phyloP scores from a whole-genome alignment of 2,888 invertebrate species.

The Chaitophorus viminalis region DNA sequence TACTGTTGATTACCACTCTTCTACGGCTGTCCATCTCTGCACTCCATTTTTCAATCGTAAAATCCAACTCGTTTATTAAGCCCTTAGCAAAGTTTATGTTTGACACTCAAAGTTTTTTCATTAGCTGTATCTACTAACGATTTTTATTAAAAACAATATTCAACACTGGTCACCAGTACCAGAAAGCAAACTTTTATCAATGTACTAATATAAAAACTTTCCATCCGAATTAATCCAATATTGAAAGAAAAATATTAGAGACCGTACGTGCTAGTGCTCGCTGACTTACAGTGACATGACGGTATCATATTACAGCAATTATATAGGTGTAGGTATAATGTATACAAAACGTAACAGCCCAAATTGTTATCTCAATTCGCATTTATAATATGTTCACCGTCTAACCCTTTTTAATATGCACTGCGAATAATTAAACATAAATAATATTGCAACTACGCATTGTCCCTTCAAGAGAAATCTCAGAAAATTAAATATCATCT shows the following conservation, averaged over 20 bases:
- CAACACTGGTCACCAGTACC: not conserved
- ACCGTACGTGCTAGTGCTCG: not conserved
- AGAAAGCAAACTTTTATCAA: not conserved
- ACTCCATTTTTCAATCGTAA: constrained; percentile 13
- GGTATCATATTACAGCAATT: too few relatives aligned
- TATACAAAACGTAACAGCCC: too few relatives aligned
- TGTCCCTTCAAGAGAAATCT: not conserved
- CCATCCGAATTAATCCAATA: not conserved
- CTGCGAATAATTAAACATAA: not conserved
- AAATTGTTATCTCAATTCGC: too few relatives aligned
- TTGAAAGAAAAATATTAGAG: not conserved
- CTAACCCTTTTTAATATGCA: not conserved
- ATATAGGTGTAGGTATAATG: too few relatives aligned
- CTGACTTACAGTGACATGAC: too few relatives aligned
- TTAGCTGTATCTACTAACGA: constrained; percentile 30
- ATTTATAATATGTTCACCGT: not conserved
- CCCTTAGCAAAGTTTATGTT: constrained; percentile 32
- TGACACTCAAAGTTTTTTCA: constrained; percentile 49
- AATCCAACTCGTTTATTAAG: constrained; percentile 13
- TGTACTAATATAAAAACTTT: constrained; percentile 16
- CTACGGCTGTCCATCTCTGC: not conserved
- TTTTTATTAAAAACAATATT: constrained; percentile 41
- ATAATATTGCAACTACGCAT: not conserved
- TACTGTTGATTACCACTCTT: not conserved
- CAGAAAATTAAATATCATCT: not conserved